Evolutionary conservation across 2,888 invertebrate genomes (phyloP), one percentile per base, ranked within the genome.

Genomic region (Ophraella communa): DNA sequence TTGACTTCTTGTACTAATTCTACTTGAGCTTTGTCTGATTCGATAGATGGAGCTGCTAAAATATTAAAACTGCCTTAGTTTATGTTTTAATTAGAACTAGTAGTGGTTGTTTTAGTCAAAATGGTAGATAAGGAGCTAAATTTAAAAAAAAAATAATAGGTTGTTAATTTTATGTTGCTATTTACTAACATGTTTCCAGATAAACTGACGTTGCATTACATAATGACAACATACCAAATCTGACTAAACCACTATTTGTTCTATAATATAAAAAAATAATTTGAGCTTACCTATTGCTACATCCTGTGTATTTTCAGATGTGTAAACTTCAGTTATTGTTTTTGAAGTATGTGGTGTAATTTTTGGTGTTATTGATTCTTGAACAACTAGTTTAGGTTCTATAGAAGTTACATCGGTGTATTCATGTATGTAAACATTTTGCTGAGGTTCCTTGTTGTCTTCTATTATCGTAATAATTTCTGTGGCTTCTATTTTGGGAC

Each of bases 241-340:
- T 39, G 39, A 39, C 17, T 17, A 17, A 17, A 39, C 23, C 47
- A n/a, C 27, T 27, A 51, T 14, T 27, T 23, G 24, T 51, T 24
- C 49, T 51, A 27, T 27, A 1, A 42, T 30, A 49, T 63, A 33
- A 45, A 42, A 52, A 62, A 52, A 57, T 8, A 11, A 54, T 60
- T 66, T 52, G 64, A 54, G 76, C 78, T 78, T 75, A 78, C 78
- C 78, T 73, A 71, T 33, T 44, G 66, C 64, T 69, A 75, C 63
- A 65, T 77, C 77, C 74, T 73, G 72, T 71, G 74, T 76, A 69
- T 75, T 73, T 74, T 77, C 77, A 64, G 75, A 65, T 65, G 76
- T 76, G 77, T 78, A 73, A 74, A 74, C 74, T 72, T 77, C 78
- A 71, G 78, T 77, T 39, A 74, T 71, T 58, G 73, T 76, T 77